Evolutionary conservation across 2,888 invertebrate species (phyloP), one percentile per base, ranked within the genome.

Genomic region (Petrolisthes cinctipes): DNA sequence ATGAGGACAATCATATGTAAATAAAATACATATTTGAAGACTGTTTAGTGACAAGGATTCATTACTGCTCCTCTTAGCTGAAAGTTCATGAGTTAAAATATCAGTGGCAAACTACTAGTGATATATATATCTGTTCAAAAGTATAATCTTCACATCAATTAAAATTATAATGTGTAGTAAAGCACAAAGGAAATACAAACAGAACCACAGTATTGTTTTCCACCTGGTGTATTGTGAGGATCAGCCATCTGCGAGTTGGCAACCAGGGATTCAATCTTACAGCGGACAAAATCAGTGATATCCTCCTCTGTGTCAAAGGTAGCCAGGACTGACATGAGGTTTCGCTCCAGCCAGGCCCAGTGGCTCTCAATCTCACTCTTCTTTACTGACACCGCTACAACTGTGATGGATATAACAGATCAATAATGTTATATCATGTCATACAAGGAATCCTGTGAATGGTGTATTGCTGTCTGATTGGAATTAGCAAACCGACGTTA

Each of bases 261-360:
- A 91, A 97, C 95, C 85, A 99, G 94, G n/a, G 98, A 98, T 93
- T 98, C 97, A 91, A 99, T 97, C 95, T 99, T 99, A 92, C 98
- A 98, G 91, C 95, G 95, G 0, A 99, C 98, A 94, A 98, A 99
- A 91, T 97, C 97, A 17, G 97, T 97, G 7, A 97, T 95, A 93
- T 99, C 99, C 91, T 97, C 97, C 92, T 98, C 98, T 73, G 94
- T 96, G 91, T 99, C 98, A 94, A 99, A 98, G 78, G 97, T 96
- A 93, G 96, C 96, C 73, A 99, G 94, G 4, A 97, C 97, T 87
- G 95, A 95, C 92, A 97, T 95, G 2, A 99, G 94, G 94, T 98
- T 96, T 85, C 95, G 94, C 92, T 97, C 95, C 17, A 99, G 93
- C 98, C 98, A 99, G 92, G 96, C 95, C 99, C 99, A 99, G 93